Conservation (phyloP, 2,797 vertebrate species). For the Ctenopoma kingsleyae region DNA sequence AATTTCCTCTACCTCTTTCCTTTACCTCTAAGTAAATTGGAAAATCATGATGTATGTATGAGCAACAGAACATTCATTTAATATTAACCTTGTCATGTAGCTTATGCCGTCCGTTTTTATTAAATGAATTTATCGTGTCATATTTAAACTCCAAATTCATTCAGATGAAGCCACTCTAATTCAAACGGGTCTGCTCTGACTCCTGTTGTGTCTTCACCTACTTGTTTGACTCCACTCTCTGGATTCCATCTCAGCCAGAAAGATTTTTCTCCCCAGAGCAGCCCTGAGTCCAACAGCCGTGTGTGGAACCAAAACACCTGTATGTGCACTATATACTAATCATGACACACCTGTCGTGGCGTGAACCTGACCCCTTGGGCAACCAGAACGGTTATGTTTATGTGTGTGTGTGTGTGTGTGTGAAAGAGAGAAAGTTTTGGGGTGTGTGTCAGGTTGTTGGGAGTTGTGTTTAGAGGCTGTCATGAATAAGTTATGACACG, state of each 20-base stretch:
- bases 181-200: no score
- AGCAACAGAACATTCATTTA: no score
- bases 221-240: neutral
- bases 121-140: no score
- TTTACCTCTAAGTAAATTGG: no score
- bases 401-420: neutral
- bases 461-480: slow-evolving; percentile 42
- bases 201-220: no score
- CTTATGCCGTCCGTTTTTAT: no score
- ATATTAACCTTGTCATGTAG: no score
- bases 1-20: no score
- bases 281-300: neutral
- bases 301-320: neutral
- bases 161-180: no score
- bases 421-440: neutral
- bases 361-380: neutral
- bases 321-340: neutral
- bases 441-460: slow-evolving; percentile 14
- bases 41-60: no score
- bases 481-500: slow-evolving; percentile 84
- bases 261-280: neutral
- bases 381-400: no score
- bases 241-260: neutral
- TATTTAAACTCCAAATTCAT: no score
- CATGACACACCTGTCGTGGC: slow-evolving; percentile 11